Percentiles rank a stretch among this genome's conserved stretches.
phyloP scores from a whole-genome alignment of 2,113 vertebrate species.

The Speoplatyrhinus poulsoni region DNA sequence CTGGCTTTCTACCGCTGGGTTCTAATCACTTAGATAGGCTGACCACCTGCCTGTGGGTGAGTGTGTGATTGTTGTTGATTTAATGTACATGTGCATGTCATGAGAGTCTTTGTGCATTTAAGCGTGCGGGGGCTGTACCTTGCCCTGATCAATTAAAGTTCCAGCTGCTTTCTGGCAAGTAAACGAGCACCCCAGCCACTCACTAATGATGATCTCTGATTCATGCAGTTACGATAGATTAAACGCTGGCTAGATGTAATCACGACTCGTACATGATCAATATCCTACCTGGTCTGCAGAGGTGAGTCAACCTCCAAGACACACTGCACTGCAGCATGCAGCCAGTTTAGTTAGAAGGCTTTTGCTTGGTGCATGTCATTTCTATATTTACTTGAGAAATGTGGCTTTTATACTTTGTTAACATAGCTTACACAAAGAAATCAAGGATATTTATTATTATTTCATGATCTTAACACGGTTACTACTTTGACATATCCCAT shows the following conservation, averaged over 20 bases:
- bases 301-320: slow-evolving; percentile 44
- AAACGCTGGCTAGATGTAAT: slow-evolving; percentile 53
- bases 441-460: too few relatives aligned
- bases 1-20: slow-evolving; percentile 59
- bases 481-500: too few relatives aligned
- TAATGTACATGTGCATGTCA: not conserved
- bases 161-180: slow-evolving; percentile 39
- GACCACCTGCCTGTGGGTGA: slow-evolving; percentile 19
- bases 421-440: too few relatives aligned
- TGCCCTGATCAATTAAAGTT: not conserved
- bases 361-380: too few relatives aligned
- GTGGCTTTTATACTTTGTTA: too few relatives aligned
- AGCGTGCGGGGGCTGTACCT: not conserved
- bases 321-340: slow-evolving; percentile 26
- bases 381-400: too few relatives aligned
- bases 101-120: not conserved
- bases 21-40: slow-evolving; percentile 52
- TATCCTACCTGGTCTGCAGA: slow-evolving; percentile 35
- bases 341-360: too few relatives aligned
- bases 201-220: slow-evolving; percentile 57
- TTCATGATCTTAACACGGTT: too few relatives aligned
- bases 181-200: slow-evolving; percentile 50
- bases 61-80: not conserved
- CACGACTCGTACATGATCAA: slow-evolving; percentile 53
- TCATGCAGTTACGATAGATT: slow-evolving; percentile 54